phyloP scores from a whole-genome alignment of 2,113 vertebrate genomes.

The Dunckerocampus dactyliophorus region DNA sequence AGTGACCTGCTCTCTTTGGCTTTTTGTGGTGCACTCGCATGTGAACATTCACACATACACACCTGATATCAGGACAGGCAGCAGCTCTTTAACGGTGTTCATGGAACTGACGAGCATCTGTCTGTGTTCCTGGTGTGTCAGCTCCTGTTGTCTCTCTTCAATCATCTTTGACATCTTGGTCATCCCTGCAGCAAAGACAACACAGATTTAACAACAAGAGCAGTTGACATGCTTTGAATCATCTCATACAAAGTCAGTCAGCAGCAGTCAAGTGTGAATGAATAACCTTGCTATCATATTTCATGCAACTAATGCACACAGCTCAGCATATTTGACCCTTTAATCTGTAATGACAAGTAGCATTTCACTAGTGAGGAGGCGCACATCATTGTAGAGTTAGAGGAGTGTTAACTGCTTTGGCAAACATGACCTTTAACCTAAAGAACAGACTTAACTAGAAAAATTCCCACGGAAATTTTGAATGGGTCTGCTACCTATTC shows the following conservation, averaged over 20 bases:
- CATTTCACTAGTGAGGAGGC: constrained; percentile 13
- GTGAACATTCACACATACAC: constrained; percentile 38
- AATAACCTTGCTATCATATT: constrained; percentile 35
- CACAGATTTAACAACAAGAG: neutral
- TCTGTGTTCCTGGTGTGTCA: constrained; percentile 95
- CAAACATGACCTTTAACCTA: too few species aligned
- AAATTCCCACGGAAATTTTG: too few species aligned
- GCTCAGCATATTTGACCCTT: constrained; percentile 49
- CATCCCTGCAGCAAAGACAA: constrained; percentile 78
- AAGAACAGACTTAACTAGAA: too few species aligned
- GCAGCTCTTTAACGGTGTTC: constrained; percentile 92
- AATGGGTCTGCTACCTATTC: too few species aligned
- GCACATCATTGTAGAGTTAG: too few species aligned
- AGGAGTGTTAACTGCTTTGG: too few species aligned
- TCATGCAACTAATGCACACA: constrained; percentile 31
- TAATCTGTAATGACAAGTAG: constrained; percentile 38
- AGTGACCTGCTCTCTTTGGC: constrained; percentile 22
- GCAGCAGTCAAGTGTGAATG: constrained; percentile 30
- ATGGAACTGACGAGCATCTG: constrained; percentile 94
- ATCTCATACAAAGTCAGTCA: constrained; percentile 18
- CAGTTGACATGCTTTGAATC: neutral
- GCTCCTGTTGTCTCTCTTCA: constrained; percentile 93
- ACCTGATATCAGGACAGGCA: constrained; percentile 98
- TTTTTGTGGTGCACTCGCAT: constrained; percentile 55
- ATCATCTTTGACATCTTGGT: constrained; percentile 99